Conservation (phyloP, 2,797 vertebrate genomes). For the Melanotaenia boesemani region DNA sequence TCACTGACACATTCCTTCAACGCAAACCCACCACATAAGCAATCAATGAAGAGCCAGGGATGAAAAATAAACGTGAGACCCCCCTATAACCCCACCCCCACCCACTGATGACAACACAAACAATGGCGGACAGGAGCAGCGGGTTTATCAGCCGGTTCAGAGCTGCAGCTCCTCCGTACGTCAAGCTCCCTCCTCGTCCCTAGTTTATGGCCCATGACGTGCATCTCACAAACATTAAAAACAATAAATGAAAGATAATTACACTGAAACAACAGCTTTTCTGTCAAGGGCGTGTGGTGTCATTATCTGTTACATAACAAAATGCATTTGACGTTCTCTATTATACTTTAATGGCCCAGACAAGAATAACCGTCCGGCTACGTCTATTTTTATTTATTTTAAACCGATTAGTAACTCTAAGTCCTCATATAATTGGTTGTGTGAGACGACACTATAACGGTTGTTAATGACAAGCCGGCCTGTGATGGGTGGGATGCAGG, state of each 20-base stretch:
- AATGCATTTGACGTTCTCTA: conserved; percentile 67
- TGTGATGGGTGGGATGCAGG: conserved; percentile 59
- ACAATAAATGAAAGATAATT: conserved; percentile 47
- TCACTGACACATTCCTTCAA: not conserved
- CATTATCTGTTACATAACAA: conserved; percentile 83
- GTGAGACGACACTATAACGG: too few species aligned
- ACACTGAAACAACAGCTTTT: conserved; percentile 76
- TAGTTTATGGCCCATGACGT: too few species aligned
- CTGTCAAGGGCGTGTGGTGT: conserved; percentile 83
- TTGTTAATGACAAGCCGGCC: conserved; percentile 49
- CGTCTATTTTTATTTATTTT: too few species aligned
- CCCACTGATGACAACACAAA: conserved; percentile 78
- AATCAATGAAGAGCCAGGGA: conserved; percentile 10
- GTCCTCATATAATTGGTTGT: too few species aligned
- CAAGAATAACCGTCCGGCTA: too few species aligned
- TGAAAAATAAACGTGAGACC: conserved; percentile 44
- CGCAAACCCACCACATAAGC: not conserved
- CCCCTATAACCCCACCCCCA: conserved; percentile 36
- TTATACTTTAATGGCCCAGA: too few species aligned
- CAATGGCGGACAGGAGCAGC: conserved; percentile 76
- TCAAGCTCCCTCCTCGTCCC: too few species aligned
- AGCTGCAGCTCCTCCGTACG: conserved; percentile 23
- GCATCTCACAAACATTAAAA: conserved; percentile 38
- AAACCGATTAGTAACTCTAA: too few species aligned
- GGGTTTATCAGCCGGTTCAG: conserved; percentile 43